These are phyloP conservation scores for Passer montanus DNA, from an alignment of 2,113 vertebrate genomes.

Conservation along the genomic window DNA sequence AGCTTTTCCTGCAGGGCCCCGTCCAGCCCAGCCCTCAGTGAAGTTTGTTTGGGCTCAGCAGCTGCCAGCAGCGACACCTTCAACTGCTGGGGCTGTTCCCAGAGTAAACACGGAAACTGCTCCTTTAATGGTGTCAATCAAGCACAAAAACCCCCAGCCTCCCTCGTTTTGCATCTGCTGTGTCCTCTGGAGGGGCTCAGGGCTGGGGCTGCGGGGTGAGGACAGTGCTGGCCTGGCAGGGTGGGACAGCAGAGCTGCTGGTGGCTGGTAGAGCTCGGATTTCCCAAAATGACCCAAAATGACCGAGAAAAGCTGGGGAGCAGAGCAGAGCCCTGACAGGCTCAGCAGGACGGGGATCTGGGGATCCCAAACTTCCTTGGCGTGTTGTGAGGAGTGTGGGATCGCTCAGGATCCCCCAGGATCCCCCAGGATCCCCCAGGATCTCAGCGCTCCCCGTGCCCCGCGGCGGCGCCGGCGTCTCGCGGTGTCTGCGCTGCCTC, in stretches of 20 bases:
- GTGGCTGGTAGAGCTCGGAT: rapidly evolving
- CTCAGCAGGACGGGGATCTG: background rate
- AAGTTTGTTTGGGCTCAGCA: slow-evolving; percentile 39
- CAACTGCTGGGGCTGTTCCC: slow-evolving; percentile 24
- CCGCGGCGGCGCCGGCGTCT: background rate
- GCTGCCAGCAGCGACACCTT: slow-evolving; percentile 49
- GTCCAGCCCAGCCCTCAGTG: background rate
- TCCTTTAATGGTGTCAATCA: slow-evolving; percentile 54
- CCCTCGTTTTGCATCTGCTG: background rate
- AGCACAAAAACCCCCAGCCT: background rate
- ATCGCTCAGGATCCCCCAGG: too few species aligned
- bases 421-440: background rate
- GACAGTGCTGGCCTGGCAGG: background rate
- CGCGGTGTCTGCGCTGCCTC: background rate
- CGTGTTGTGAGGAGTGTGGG: background rate
- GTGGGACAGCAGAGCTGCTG: background rate
- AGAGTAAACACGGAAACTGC: slow-evolving; percentile 54
- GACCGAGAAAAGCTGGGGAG: background rate
- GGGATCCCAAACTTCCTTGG: background rate
- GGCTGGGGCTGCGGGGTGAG: background rate
- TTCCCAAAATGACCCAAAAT: background rate
- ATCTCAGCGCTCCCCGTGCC: background rate
- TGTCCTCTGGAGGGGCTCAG: background rate
- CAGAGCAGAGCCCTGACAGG: background rate
- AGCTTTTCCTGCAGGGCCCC: background rate